Evolutionary conservation across 2,113 vertebrate species (phyloP).

Genomic region (Brienomyrus brachyistius): DNA sequence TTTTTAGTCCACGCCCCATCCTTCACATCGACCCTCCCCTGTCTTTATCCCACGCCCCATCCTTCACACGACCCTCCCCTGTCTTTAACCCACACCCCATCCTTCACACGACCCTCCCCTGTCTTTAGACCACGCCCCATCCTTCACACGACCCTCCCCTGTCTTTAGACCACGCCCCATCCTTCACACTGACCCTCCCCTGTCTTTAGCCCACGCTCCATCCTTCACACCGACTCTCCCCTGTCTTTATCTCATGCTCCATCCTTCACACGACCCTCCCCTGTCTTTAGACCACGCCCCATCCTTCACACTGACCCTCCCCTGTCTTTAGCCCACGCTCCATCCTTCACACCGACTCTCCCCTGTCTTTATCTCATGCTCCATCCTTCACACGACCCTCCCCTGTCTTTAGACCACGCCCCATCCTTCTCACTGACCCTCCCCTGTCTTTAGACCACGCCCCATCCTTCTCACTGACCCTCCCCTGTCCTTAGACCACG

Average conservation of each 20-base stretch:
- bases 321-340: not conserved
- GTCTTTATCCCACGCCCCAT: not conserved
- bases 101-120: not conserved
- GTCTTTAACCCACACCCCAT: not conserved
- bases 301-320: not conserved
- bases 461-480: not conserved
- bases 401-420: not conserved
- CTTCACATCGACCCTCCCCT: not conserved
- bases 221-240: too few relatives aligned
- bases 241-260: too few relatives aligned
- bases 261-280: not conserved
- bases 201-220: too few relatives aligned
- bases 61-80: not conserved
- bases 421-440: not conserved
- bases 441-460: not conserved
- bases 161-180: too few relatives aligned
- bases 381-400: too few relatives aligned
- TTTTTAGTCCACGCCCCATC: not conserved
- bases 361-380: too few relatives aligned
- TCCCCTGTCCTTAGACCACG: not conserved
- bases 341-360: not conserved
- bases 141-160: too few relatives aligned
- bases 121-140: not conserved
- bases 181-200: not conserved
- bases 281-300: not conserved